Base-by-base conservation (phyloP, 2,113 vertebrate species). In the Amphiprion percula region DNA sequence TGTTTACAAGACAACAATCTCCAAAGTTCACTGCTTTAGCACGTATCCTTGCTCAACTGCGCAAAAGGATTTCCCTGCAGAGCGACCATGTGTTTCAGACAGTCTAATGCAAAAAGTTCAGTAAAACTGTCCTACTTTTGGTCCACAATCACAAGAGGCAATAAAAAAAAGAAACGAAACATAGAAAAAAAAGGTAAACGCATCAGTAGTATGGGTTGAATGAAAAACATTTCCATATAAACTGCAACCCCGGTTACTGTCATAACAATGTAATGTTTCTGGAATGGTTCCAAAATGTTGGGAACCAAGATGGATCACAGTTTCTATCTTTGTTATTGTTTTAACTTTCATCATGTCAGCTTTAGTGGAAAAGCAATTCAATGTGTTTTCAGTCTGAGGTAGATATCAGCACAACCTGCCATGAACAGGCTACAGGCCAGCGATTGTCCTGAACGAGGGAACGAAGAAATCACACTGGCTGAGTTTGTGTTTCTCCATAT, bases 401-500 rank as follows among this genome's bases (percentile, higher is more conserved):
- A 91, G 85, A 77, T 60, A 50, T 69, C 2, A 0, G 4, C 17
- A 4, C 0, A 76, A 23, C 10, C 24, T n/a, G 33, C 52, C 52
- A 16, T 16, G 4, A 11, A 28, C n/a, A 23, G 39, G 41, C 68
- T 89, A 84, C n/a, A 91, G 55, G 10, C 92, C 92, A 4, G 92
- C 91, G 0, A 93, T 90, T 0, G 26, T 83, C 66, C 75, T 86
- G 61, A 92, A 93, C 0, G 89, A 92, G 0, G 87, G 79, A 30
- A 88, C 64, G 5, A 87, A 87, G 68, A 24, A 28, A 10, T 56
- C 83, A 23, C 87, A 87, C 63, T 83, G 74, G 68, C 28, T 80
- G 16, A 75, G 19, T 14, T 77, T 83, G 73, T 95, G 94, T 50
- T 88, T 91, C 60, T 94, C 85, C 39, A 94, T 83, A 41, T 95